Evolutionary conservation across 2,888 invertebrate genomes (phyloP).

Genomic region (Drosophila nr. perissopoda): DNA sequence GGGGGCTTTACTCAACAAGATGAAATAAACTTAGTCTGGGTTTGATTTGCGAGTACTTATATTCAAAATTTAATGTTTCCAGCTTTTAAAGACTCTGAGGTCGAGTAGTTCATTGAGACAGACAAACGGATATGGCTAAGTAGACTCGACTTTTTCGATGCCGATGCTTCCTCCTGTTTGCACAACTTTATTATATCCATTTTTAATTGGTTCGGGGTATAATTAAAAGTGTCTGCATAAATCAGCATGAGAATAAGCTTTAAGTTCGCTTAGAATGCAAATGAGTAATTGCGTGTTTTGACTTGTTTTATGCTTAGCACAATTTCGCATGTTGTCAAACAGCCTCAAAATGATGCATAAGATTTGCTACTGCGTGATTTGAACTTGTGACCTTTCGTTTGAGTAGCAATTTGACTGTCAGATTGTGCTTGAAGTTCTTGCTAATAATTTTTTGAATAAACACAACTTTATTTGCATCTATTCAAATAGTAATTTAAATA

Average conservation of each 20-base stretch:
- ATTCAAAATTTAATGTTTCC: neutral
- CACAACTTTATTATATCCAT: neutral
- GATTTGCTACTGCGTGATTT: neutral
- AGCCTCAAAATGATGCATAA: neutral
- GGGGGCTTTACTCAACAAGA: neutral
- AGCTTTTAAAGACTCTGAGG: neutral
- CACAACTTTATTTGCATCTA: neutral
- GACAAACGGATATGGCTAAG: neutral
- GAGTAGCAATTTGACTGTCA: neutral
- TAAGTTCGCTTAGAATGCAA: neutral
- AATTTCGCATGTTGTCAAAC: conserved; percentile 3
- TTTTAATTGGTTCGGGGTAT: neutral
- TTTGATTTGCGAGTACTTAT: neutral
- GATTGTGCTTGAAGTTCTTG: neutral
- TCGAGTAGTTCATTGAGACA: neutral
- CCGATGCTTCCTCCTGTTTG: neutral
- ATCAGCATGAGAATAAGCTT: neutral
- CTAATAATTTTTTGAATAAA: no score
- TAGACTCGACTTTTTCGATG: neutral
- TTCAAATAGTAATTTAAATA: neutral
- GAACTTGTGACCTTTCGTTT: conserved; percentile 12
- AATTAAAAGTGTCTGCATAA: conserved; percentile 3
- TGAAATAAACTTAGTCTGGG: neutral
- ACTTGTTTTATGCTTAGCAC: neutral
- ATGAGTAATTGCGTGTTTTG: neutral